Percentiles rank a stretch among this genome's conserved stretches.
Conservation (phyloP, 2,113 vertebrate species). For the Gadus chalcogrammus region DNA sequence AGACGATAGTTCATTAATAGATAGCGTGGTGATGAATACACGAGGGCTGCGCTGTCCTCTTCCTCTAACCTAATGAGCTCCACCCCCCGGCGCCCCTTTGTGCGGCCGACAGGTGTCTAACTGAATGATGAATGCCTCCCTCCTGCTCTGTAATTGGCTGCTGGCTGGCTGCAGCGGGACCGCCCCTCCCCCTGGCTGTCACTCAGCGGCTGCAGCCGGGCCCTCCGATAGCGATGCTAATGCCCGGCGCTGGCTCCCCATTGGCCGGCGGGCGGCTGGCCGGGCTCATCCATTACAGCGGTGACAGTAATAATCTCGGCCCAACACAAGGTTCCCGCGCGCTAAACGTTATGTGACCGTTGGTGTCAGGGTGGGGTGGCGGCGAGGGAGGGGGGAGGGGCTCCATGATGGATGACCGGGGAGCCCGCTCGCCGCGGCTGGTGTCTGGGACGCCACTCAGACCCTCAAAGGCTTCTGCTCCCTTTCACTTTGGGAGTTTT, state of each 20-base stretch:
- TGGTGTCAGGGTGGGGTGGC: slow-evolving; percentile 66
- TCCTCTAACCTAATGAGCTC: slow-evolving; percentile 67
- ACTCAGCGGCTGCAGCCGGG: slow-evolving; percentile 59
- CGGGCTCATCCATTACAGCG: slow-evolving; percentile 72
- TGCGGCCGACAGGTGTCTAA: slow-evolving; percentile 71
- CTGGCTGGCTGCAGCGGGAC: slow-evolving; percentile 43
- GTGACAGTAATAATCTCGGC: slow-evolving; percentile 74
- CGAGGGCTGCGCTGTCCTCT: slow-evolving; percentile 20
- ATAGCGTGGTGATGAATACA: too few relatives aligned
- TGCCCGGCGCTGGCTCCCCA: slow-evolving; percentile 39
- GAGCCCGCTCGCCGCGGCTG: slow-evolving; percentile 62
- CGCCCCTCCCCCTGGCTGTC: slow-evolving; percentile 67
- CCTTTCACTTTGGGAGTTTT: slow-evolving; percentile 43
- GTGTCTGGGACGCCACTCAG: slow-evolving; percentile 49
- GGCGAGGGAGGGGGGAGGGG: too few relatives aligned
- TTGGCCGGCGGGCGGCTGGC: slow-evolving; percentile 57
- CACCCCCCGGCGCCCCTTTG: slow-evolving; percentile 54
- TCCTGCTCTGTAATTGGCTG: slow-evolving; percentile 68
- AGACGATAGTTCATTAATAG: too few relatives aligned
- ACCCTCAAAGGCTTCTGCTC: slow-evolving; percentile 40
- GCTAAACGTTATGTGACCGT: slow-evolving; percentile 76
- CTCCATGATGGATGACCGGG: slow-evolving; percentile 73
- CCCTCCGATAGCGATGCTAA: slow-evolving; percentile 76
- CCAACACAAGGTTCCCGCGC: slow-evolving; percentile 63
- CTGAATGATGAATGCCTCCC: slow-evolving; percentile 75